phyloP scores from a whole-genome alignment of 2,888 invertebrate genomes.

The Sthenelais limicola region DNA sequence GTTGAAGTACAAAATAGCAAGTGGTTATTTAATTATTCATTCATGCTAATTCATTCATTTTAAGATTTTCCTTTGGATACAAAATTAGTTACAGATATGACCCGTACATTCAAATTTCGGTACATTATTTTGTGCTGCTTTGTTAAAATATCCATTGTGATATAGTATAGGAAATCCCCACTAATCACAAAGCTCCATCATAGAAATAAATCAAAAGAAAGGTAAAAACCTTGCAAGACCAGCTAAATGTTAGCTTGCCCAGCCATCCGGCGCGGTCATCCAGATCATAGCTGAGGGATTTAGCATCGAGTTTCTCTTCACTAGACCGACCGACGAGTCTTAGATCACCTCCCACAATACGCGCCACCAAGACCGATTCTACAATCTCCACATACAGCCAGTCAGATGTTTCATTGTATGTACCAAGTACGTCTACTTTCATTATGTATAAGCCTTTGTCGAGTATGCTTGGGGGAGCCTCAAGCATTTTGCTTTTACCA shows the following conservation, averaged over 20 bases:
- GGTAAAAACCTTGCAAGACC: constrained; percentile 32
- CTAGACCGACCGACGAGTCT: background rate
- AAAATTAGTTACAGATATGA: no score
- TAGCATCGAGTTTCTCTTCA: background rate
- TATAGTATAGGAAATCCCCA: no score
- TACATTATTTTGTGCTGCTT: no score
- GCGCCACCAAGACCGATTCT: background rate
- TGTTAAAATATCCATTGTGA: no score
- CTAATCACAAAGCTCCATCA: no score
- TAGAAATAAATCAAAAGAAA: no score
- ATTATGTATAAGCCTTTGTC: background rate
- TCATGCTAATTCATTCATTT: no score
- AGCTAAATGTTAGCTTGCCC: background rate
- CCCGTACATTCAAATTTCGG: no score
- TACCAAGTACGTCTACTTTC: constrained; percentile 3
- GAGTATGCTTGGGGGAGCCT: background rate
- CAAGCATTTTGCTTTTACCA: background rate
- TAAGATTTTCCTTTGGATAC: no score
- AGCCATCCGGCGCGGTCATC: background rate
- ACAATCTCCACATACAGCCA: constrained; percentile 6
- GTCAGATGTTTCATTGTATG: constrained; percentile 13
- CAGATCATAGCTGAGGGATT: constrained; percentile 7
- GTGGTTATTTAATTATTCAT: no score
- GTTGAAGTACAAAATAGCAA: no score
- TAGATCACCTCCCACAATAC: background rate